Conservation (phyloP, 1,140 invertebrate genomes). For the Zaprionus nigranus region DNA sequence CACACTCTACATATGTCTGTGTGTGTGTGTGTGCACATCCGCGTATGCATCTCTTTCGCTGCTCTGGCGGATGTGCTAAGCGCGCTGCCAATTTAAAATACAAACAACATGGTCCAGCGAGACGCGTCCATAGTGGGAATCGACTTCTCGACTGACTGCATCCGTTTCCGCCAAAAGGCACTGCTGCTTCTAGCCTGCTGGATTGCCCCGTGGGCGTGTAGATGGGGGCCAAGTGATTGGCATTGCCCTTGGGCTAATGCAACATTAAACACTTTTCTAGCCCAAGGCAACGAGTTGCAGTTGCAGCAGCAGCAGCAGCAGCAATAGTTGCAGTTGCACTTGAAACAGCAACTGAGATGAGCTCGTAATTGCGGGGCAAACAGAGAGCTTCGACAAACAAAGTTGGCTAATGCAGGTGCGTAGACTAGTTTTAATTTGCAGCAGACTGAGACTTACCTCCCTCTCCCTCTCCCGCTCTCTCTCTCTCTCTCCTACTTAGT, state of each 20-base stretch:
- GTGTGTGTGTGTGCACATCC: conserved; percentile 2
- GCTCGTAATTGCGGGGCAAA: conserved; percentile 29
- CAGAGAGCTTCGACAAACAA: neutral
- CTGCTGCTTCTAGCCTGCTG: conserved; percentile 1
- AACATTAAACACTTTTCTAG: conserved; percentile 52
- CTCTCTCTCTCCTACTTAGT: neutral
- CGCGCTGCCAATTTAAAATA: conserved; percentile 79
- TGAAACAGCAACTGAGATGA: conserved; percentile 37
- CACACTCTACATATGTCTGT: neutral
- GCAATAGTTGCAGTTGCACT: conserved; percentile 1
- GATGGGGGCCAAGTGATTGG: conserved; percentile 41
- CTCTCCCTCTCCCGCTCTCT: too few species aligned
- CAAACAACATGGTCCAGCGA: conserved; percentile 69
- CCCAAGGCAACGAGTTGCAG: conserved; percentile 46
- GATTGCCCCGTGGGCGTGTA: conserved; percentile 7
- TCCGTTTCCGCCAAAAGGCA: conserved; percentile 63
- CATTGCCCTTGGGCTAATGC: conserved; percentile 65
- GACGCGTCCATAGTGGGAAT: conserved; percentile 49
- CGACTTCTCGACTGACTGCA: conserved; percentile 61
- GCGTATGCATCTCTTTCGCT: conserved; percentile 22
- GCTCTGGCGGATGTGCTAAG: conserved; percentile 75
- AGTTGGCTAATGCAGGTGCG: conserved; percentile 6
- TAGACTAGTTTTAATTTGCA: neutral
- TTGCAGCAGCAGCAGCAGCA: neutral
- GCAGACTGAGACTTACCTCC: too few species aligned